Evolutionary conservation across 1,140 invertebrate genomes (phyloP), one percentile per base, ranked within the genome.

Genomic region (Drosophila novamexicana): DNA sequence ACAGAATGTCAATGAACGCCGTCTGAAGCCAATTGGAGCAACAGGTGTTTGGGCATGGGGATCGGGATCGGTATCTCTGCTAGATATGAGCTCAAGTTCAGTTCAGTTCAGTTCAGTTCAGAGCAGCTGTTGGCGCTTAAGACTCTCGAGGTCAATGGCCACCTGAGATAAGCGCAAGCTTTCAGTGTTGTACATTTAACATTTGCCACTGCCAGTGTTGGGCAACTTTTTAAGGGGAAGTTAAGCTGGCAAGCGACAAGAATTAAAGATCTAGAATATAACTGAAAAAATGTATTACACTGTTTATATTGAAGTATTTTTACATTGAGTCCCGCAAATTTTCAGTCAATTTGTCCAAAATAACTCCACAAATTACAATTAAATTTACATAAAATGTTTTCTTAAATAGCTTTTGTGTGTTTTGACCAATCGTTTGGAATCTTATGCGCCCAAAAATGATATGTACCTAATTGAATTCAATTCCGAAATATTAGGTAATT

Each of bases 1-100:
- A 22, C 65, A 61, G 69, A 78, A 70, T 82, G 79, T 81, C 79
- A 81, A 81, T 81, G 79, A 82, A 82, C 79, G 73, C 49, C 42
- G 47, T 58, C 44, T 49, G 32, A n/a, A 7, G 18, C 16, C 47
- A 39, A 18, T 53, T 10, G 29, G 12, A 36, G 65, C 45, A 72
- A 72, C 64, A 58, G 64, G 64, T 67, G 54, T 50, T 58, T 37
- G 57, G 59, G 32, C 18, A 6, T 69, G 47, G 14, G 7, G 6
- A 44, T 29, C 22, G 22, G 2, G 22, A 2, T 22, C 22, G 22
- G 10, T 40, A 40, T 49, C 22, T 39, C 29, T 29, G 45, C 12
- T 47, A 37, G 37, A 37, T 39, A 49, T 62, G 34, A 62, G 34
- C 34, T 63, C 61, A 63, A 63, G 58, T 49, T 61, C 58, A 63